Conservation (phyloP, 2,888 invertebrate genomes). For the Lingula anatina region DNA sequence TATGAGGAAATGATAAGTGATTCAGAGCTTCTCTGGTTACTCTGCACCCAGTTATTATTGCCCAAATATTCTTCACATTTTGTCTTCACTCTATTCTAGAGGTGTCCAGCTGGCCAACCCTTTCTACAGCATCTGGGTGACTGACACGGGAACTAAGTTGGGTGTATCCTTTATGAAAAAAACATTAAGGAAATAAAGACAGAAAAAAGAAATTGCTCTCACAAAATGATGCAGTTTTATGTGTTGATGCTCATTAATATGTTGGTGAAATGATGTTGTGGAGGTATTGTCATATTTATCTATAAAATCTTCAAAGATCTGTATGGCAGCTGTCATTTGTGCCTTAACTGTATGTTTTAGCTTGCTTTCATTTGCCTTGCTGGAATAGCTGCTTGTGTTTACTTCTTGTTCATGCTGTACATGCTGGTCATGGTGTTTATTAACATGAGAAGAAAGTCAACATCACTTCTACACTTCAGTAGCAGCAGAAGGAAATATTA, state of each 20-base stretch:
- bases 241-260: too few species aligned
- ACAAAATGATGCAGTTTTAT: too few species aligned
- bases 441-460: slow-evolving; percentile 75
- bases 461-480: slow-evolving; percentile 83
- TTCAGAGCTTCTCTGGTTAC: too few species aligned
- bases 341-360: slow-evolving; percentile 50
- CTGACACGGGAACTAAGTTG: slow-evolving; percentile 82
- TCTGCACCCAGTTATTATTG: too few species aligned
- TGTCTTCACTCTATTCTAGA: slow-evolving; percentile 30
- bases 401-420: slow-evolving; percentile 87
- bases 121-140: slow-evolving; percentile 98
- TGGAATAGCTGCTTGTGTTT: slow-evolving; percentile 82
- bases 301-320: too few species aligned
- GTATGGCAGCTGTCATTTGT: neutral
- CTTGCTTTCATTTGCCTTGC: slow-evolving; percentile 84
- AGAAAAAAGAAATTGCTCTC: too few species aligned
- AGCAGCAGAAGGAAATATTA: slow-evolving; percentile 87
- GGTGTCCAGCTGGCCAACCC: slow-evolving; percentile 94
- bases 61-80: too few species aligned
- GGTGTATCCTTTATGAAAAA: slow-evolving; percentile 68
- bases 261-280: too few species aligned
- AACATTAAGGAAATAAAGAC: too few species aligned
- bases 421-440: slow-evolving; percentile 73
- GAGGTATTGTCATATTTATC: too few species aligned
- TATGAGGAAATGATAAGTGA: too few species aligned